These are phyloP conservation scores for Pandemis corylana DNA, from an alignment of 2,888 invertebrate genomes.

Conservation along the genomic window DNA sequence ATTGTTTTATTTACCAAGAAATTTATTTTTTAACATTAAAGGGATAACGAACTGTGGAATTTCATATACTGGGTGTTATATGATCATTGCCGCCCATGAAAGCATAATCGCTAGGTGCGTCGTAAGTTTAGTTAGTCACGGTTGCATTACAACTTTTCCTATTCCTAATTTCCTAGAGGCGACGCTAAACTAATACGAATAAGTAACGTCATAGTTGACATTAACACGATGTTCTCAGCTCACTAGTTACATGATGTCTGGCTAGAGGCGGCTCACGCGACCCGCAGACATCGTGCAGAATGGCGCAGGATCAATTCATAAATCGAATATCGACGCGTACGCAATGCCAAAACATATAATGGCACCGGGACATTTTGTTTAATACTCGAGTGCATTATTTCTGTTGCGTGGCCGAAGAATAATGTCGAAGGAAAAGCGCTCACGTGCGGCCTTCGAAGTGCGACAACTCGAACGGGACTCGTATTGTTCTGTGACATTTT, in stretches of 20 bases:
- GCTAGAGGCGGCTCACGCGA: conserved; percentile 20
- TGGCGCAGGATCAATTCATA: conserved; percentile 18
- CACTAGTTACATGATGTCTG: not conserved
- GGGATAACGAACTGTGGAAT: no score
- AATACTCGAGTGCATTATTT: conserved; percentile 60
- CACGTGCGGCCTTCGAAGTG: conserved; percentile 51
- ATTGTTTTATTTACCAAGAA: no score
- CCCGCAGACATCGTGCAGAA: conserved; percentile 3
- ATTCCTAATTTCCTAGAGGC: not conserved
- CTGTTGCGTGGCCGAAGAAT: conserved; percentile 69
- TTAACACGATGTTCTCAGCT: not conserved
- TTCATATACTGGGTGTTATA: no score
- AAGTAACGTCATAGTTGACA: not conserved
- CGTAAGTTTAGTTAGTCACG: no score
- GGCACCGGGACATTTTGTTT: conserved; percentile 39
- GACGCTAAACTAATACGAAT: not conserved
- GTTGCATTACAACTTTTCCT: no score
- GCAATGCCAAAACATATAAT: conserved; percentile 31
- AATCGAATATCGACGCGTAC: conserved; percentile 19
- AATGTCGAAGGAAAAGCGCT: conserved; percentile 76
- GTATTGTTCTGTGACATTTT: conserved; percentile 85
- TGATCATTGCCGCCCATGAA: no score
- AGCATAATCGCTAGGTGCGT: no score
- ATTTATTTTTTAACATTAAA: no score
- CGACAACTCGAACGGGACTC: conserved; percentile 62